A percentile compares a stretch with the other conserved stretches of the same genome.
phyloP scores from a whole-genome alignment of 2,888 invertebrate genomes.

The Ennomos quercinarius region DNA sequence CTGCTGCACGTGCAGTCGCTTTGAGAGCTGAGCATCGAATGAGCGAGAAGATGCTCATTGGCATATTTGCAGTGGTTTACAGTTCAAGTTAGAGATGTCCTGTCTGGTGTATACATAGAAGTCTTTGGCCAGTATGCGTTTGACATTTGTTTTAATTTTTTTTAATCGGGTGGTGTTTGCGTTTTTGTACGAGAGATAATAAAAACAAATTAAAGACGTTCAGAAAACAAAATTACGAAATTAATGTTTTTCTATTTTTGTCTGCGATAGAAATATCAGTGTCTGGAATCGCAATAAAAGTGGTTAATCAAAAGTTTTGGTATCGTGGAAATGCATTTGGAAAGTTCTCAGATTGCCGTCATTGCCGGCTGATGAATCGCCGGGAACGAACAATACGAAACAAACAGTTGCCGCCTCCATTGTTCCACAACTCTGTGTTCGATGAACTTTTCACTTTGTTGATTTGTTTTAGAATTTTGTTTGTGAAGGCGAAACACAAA shows the following conservation, averaged over 20 bases:
- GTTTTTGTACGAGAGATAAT: not conserved
- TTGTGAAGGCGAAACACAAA: constrained; percentile 28
- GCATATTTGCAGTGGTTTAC: no score
- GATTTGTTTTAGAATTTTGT: constrained; percentile 42
- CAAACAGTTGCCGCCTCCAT: constrained; percentile 51
- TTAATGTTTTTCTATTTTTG: constrained; percentile 35
- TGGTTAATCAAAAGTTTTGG: constrained; percentile 59
- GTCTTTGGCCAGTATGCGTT: no score
- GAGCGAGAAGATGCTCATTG: no score
- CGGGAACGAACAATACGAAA: constrained; percentile 54
- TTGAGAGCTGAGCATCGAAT: no score
- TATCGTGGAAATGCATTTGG: constrained; percentile 72
- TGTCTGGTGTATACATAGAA: no score
- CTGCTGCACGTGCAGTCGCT: no score
- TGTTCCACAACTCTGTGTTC: constrained; percentile 51
- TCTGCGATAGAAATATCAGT: constrained; percentile 43
- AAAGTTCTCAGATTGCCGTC: constrained; percentile 71
- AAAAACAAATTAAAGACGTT: constrained; percentile 3
- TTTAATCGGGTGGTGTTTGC: constrained; percentile 24
- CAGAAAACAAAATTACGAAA: not conserved
- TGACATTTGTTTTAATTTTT: constrained; percentile 53
- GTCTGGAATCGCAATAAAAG: constrained; percentile 56
- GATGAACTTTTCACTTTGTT: constrained; percentile 51
- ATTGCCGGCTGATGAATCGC: constrained; percentile 64
- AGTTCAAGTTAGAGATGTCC: no score